Base-by-base conservation (phyloP, 2,888 invertebrate species). In the Emmelina monodactyla region DNA sequence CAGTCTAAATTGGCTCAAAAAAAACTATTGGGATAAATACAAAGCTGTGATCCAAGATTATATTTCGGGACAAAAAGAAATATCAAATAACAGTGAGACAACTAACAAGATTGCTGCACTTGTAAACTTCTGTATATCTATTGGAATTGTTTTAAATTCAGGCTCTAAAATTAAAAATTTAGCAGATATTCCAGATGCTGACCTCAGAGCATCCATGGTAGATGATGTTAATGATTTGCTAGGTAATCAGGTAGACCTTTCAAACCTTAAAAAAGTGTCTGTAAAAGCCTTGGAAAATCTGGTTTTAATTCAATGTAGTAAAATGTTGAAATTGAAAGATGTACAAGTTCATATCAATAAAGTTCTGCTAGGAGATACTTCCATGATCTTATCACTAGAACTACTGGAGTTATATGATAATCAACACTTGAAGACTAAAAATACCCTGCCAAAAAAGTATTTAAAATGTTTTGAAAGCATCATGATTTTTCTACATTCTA, bases 1-100 rank as follows among this genome's bases (percentile, higher is more conserved):
- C 49, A 82, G 87, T 36, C 65, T 89, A 29, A 58, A 83, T 2
- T 93, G 91, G 91, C 61, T 93, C 1, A 82, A 83, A 63, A 66
- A 66, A 25, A 82, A 85, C 50, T 88, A 89, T 60, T 89, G 88
- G 88, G 62, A 75, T 32, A 71, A 78, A 39, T 83, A 87, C 53
- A 76, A 71, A 39, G 52, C 62, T 38, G 56, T 54, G 31, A 75
- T 86, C 38, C 52, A 67, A 43, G 80, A 85, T 50, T 79, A 66
- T 45, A 44, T 62, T 22, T 47, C 59, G 34, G 63, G 63, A 7
- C 56, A 57, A 29, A 60, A 54, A 37, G 46, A 54, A 10, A 37
- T 49, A 14, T 40, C 49, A 16, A 47, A 45, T 28, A 51, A 58
- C 37, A 13, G 13, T 5, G 12, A 13, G 12, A 58, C 63, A 42